Percentiles rank a stretch among this genome's conserved stretches.
Evolutionary conservation across 2,888 invertebrate species (phyloP).

Genomic region (Deilephila porcellus): DNA sequence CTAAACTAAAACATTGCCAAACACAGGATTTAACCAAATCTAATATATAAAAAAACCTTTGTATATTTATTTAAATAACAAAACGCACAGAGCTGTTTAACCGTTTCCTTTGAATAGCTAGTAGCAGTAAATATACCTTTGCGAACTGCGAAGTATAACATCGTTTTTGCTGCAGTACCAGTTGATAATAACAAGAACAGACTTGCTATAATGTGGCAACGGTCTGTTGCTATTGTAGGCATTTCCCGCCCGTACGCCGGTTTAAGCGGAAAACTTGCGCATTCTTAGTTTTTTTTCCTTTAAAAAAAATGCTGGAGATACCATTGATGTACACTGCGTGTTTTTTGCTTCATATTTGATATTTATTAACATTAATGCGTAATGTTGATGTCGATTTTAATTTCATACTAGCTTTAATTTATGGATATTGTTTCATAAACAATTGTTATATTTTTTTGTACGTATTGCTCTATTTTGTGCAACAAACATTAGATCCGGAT

Average conservation of each 20-base stretch:
- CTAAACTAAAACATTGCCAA: too few relatives aligned
- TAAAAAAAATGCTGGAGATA: not conserved
- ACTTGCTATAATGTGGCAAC: slow-evolving; percentile 2
- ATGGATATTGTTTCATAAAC: too few relatives aligned
- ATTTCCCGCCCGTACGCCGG: slow-evolving; percentile 40
- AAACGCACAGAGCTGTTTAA: not conserved
- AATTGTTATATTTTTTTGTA: too few relatives aligned
- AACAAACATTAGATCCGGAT: too few relatives aligned
- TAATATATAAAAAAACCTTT: too few relatives aligned
- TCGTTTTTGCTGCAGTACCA: slow-evolving; percentile 1
- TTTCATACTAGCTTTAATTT: not conserved
- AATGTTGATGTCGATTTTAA: not conserved
- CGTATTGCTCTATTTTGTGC: too few relatives aligned
- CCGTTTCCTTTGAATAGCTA: not conserved
- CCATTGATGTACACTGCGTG: not conserved
- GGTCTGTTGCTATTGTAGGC: slow-evolving; percentile 35
- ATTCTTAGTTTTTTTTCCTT: slow-evolving; percentile 2
- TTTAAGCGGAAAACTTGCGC: slow-evolving; percentile 28
- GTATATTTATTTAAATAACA: not conserved
- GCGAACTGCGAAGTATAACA: not conserved
- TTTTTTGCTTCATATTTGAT: not conserved
- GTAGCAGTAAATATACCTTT: not conserved
- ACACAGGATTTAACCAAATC: too few relatives aligned
- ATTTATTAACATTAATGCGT: not conserved
- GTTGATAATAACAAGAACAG: not conserved